Percentiles rank a stretch among this genome's conserved stretches.
phyloP scores from a whole-genome alignment of 1,140 invertebrate species.

The Leptinotarsa defecta region DNA sequence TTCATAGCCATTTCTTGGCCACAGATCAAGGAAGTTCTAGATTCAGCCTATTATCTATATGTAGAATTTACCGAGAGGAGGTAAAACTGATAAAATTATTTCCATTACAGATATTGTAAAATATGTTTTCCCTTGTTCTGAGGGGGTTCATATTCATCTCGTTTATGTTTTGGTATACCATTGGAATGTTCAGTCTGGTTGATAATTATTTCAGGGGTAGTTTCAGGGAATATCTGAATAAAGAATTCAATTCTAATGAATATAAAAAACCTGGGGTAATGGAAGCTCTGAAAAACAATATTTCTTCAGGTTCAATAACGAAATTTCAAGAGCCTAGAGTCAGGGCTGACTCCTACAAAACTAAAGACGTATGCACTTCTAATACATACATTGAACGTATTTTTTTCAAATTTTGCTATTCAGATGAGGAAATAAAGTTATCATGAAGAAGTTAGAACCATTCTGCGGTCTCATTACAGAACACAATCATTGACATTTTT shows the following conservation, averaged over 20 bases:
- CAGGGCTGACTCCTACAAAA: too few species aligned
- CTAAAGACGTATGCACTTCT: too few species aligned
- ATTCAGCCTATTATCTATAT: slow-evolving; percentile 56
- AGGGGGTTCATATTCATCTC: slow-evolving; percentile 57
- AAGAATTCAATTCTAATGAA: slow-evolving; percentile 30
- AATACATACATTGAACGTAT: too few species aligned
- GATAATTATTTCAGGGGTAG: slow-evolving; percentile 61
- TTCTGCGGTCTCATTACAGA: too few species aligned
- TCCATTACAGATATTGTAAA: slow-evolving; percentile 39
- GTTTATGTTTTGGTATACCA: slow-evolving; percentile 60
- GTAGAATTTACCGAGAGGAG: slow-evolving; percentile 42
- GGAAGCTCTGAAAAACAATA: neutral
- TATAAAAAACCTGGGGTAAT: slow-evolving; percentile 9
- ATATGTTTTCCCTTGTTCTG: slow-evolving; percentile 56
- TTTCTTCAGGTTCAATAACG: neutral
- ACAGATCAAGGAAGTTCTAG: slow-evolving; percentile 57
- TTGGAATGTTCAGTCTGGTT: slow-evolving; percentile 60
- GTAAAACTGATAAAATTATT: slow-evolving; percentile 8
- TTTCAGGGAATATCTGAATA: slow-evolving; percentile 57
- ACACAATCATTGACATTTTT: too few species aligned
- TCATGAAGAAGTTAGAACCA: too few species aligned
- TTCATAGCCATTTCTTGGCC: slow-evolving; percentile 64
- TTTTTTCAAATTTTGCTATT: too few species aligned
- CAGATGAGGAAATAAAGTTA: too few species aligned
- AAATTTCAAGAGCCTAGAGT: too few species aligned